Conservation (phyloP, 2,888 invertebrate species). For the Melolontha melolontha region DNA sequence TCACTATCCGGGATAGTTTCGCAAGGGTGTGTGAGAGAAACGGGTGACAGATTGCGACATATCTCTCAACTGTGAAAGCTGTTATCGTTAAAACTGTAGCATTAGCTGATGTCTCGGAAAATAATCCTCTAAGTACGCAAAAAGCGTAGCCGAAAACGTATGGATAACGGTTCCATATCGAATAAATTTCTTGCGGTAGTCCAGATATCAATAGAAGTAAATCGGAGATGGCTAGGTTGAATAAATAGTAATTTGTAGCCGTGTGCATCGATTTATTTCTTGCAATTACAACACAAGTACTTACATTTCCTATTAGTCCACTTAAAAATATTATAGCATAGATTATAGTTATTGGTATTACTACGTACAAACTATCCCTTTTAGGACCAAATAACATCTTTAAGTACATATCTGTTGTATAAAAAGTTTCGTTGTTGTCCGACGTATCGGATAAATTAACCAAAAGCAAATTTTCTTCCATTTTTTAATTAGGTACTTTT, state of each 20-base stretch:
- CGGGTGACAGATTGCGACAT: constrained; percentile 73
- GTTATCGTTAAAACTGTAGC: constrained; percentile 85
- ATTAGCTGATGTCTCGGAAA: constrained; percentile 84
- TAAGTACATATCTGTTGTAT: not conserved
- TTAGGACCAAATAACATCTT: constrained; percentile 50
- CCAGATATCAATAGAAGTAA: constrained; percentile 83
- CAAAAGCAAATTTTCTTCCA: constrained; percentile 10
- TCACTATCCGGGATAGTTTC: constrained; percentile 84
- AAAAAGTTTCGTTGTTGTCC: constrained; percentile 1
- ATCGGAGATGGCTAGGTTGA: constrained; percentile 87
- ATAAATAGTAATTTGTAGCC: constrained; percentile 84
- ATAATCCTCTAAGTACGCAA: constrained; percentile 81
- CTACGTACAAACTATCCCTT: constrained; percentile 71
- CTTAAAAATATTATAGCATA: constrained; percentile 82
- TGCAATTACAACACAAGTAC: constrained; percentile 90
- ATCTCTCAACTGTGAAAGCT: constrained; percentile 85
- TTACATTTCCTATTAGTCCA: constrained; percentile 84
- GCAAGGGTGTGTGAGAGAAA: constrained; percentile 85
- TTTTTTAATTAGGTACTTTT: constrained; percentile 2
- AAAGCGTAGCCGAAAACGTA: constrained; percentile 84
- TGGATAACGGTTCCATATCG: constrained; percentile 81
- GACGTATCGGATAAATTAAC: not conserved
- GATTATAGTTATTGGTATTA: constrained; percentile 79
- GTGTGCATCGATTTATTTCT: constrained; percentile 88
- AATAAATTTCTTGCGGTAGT: constrained; percentile 85